Evolutionary conservation across 2,888 invertebrate species (phyloP), one percentile per base, ranked within the genome.

Genomic region (Noctua fimbriata): DNA sequence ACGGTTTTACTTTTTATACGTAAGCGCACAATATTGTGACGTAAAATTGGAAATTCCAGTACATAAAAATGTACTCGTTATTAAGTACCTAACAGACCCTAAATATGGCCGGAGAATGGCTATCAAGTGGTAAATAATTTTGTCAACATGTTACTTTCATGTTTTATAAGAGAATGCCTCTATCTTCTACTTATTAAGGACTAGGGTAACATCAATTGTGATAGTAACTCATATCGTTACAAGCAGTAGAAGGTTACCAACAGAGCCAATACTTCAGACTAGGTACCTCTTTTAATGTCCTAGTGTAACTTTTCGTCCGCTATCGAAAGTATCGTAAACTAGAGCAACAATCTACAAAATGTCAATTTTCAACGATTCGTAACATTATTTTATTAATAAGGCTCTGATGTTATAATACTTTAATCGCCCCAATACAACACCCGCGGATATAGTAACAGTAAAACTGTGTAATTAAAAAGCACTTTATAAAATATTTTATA

Each of bases 401-500:
- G 21, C 67, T 14, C 21, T 28, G 12, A 55, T 55, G 21, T 65
- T 63, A 49, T 78, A 84, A 81, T 71, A 71, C 66, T 52, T 78
- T 63, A 78, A 83, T 81, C 55, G 60, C 9, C 16, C 28, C 24
- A 55, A 32, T 12, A 69, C 60, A 69, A 65, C 60, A 69, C 80
- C 60, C 80, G 44, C 28, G 47, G 32, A 41, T 55, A 69, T 60
- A 24, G 24, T 49, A 52, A 60, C 36, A 21, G 52, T 28, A 70
- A 67, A 84, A 71, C 67, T 52, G 58, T 55, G 24, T 71, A 66
- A 71, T 84, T 71, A 80, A 84, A 84, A 84, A 80, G 44, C 47
- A 67, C 58, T 67, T 79, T n/a, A 28, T 71, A 65, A 52, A 58
- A 72, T 84, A 84, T 63, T 81, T 52, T 24, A 65, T 69, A 21